These are phyloP conservation scores for Chiloscyllium plagiosum DNA, from an alignment of 2,113 vertebrate species.

Conservation along the genomic window DNA sequence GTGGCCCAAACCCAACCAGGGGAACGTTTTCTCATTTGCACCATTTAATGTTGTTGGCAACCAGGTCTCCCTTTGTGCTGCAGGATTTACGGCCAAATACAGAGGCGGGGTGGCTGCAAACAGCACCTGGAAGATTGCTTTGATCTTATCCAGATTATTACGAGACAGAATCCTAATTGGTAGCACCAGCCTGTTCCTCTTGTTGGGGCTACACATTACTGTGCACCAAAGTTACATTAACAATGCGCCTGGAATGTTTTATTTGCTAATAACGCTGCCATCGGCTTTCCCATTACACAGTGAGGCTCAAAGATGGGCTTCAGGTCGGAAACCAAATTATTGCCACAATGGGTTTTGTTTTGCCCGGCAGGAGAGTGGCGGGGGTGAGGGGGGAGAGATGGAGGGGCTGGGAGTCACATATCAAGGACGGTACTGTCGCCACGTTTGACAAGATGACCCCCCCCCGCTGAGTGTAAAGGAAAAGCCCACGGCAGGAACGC, in stretches of 20 bases:
- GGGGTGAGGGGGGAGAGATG: not conserved
- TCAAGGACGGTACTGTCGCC: too few relatives aligned
- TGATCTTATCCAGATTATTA: conserved; percentile 77
- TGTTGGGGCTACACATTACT: not conserved
- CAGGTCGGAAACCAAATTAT: not conserved
- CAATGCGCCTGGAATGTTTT: conserved; percentile 54
- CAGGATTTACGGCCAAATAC: conserved; percentile 83
- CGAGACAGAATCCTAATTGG: conserved; percentile 68
- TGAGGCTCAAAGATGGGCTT: not conserved
- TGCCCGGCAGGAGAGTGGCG: not conserved
- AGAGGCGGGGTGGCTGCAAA: conserved; percentile 69
- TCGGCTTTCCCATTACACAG: conserved; percentile 12
- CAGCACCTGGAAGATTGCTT: conserved; percentile 70
- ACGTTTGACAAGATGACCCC: not conserved
- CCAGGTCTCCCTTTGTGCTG: conserved; percentile 18
- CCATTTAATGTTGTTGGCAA: conserved; percentile 27
- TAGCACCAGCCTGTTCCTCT: not conserved
- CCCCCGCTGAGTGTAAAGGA: not conserved
- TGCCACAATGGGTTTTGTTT: not conserved
- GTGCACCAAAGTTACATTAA: conserved; percentile 47
- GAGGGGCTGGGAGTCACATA: not conserved
- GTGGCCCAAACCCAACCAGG: not conserved
- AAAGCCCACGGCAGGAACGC: not conserved
- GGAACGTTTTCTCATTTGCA: not conserved
- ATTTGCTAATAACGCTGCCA: conserved; percentile 45